Evolutionary conservation across 2,797 vertebrate genomes (phyloP).

Genomic region (Diplodus puntazzo): DNA sequence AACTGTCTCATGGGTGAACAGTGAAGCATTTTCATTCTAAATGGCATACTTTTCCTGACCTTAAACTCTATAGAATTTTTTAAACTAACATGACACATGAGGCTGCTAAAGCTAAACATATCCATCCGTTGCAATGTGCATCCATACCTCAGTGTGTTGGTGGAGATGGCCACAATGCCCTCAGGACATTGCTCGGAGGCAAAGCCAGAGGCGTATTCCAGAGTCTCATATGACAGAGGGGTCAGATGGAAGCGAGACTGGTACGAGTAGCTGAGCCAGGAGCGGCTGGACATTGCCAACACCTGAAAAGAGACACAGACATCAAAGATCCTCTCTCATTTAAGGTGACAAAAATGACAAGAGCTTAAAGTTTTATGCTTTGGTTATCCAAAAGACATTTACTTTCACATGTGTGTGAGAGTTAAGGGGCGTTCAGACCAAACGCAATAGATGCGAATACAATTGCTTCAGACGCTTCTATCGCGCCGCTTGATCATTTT

Average conservation of each 20-base stretch:
- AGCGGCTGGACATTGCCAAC: conserved; percentile 98
- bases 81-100: background rate
- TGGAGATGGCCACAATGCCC: conserved; percentile 98
- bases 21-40: background rate
- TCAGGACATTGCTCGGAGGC: conserved; percentile 98
- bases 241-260: conserved; percentile 98
- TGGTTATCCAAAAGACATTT: background rate
- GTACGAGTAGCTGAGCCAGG: conserved; percentile 98
- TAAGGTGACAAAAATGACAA: background rate
- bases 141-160: conserved; percentile 93
- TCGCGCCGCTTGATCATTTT: too few relatives aligned
- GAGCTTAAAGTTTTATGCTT: background rate
- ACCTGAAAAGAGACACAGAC: conserved; percentile 82
- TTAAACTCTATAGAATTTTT: too few relatives aligned
- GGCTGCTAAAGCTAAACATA: accelerated
- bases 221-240: conserved; percentile 95
- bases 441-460: too few relatives aligned
- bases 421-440: too few relatives aligned
- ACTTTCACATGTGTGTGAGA: background rate
- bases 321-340: background rate
- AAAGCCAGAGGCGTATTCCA: conserved; percentile 98
- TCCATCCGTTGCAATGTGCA: background rate
- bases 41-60: too few relatives aligned
- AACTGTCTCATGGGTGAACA: background rate
- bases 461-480: too few relatives aligned